phyloP scores from a whole-genome alignment of 1,140 invertebrate species.

The Zaprionus kolodkinae region DNA sequence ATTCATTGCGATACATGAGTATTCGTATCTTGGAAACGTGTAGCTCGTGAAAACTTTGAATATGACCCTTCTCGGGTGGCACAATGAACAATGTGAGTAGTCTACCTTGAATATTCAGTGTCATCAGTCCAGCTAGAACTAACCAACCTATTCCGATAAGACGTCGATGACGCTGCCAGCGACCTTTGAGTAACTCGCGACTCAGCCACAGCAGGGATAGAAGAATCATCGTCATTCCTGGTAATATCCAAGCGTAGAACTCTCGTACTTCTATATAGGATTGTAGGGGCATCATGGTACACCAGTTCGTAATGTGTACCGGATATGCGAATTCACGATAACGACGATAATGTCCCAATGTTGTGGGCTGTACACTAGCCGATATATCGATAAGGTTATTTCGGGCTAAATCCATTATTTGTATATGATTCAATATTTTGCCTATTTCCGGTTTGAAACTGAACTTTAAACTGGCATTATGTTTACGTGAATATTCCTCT shows the following conservation, averaged over 20 bases:
- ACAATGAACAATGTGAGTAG: slow-evolving; percentile 32
- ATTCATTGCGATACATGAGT: slow-evolving; percentile 43
- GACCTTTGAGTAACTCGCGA: slow-evolving; percentile 6
- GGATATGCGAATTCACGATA: slow-evolving; percentile 54
- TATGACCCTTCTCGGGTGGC: slow-evolving; percentile 29
- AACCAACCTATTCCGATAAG: slow-evolving; percentile 46
- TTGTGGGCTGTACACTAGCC: slow-evolving; percentile 59
- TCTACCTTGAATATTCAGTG: slow-evolving; percentile 44
- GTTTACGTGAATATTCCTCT: slow-evolving; percentile 35
- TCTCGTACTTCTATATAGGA: slow-evolving; percentile 21
- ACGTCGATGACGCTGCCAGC: slow-evolving; percentile 26
- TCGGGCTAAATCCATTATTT: slow-evolving; percentile 44
- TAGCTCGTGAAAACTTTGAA: slow-evolving; percentile 42
- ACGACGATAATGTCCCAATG: slow-evolving; percentile 15
- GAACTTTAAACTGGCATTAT: slow-evolving; percentile 46
- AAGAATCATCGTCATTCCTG: slow-evolving; percentile 9
- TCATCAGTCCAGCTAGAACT: slow-evolving; percentile 37
- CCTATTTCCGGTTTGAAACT: slow-evolving; percentile 12
- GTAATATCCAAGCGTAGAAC: slow-evolving; percentile 14
- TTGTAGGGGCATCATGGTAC: slow-evolving; percentile 63
- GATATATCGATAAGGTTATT: slow-evolving; percentile 44
- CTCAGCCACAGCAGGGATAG: slow-evolving; percentile 34
- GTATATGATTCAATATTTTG: slow-evolving; percentile 37
- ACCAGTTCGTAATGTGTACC: slow-evolving; percentile 48
- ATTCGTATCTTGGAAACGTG: slow-evolving; percentile 41